phyloP scores from a whole-genome alignment of 2,113 vertebrate genomes.

The Spilogale gracilis region DNA sequence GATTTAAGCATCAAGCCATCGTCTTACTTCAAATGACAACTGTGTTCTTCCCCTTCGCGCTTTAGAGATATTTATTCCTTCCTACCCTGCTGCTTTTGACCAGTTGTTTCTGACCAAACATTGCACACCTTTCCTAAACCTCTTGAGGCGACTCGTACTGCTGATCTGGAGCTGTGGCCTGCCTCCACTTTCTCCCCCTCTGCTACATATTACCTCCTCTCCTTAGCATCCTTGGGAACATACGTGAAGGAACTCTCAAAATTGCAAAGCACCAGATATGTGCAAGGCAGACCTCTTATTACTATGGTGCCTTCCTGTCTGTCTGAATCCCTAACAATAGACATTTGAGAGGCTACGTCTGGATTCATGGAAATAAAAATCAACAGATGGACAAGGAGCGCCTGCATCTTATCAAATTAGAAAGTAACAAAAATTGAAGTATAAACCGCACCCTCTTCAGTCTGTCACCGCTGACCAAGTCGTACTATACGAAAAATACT shows the following conservation, averaged over 20 bases:
- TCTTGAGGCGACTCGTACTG: background rate
- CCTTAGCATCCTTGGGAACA: background rate
- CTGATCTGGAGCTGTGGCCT: rapidly evolving
- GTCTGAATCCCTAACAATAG: background rate
- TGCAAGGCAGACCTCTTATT: background rate
- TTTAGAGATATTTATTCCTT: background rate
- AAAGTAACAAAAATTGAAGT: background rate
- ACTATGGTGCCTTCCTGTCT: background rate
- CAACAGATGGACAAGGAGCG: background rate
- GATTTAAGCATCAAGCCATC: background rate
- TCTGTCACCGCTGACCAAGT: background rate
- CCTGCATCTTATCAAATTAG: background rate
- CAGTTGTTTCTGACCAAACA: background rate
- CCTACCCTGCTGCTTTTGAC: background rate
- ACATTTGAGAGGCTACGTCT: background rate
- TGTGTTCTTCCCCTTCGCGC: background rate
- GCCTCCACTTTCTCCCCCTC: background rate
- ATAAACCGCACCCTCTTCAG: background rate
- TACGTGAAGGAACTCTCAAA: background rate
- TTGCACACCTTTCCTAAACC: background rate
- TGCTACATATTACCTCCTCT: background rate
- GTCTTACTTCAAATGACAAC: slow-evolving; percentile 37
- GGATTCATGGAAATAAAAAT: background rate
- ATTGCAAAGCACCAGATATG: background rate
- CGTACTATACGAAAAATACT: background rate